Evolutionary conservation across 2,888 invertebrate genomes (phyloP).

Genomic region (Thereva unica): DNA sequence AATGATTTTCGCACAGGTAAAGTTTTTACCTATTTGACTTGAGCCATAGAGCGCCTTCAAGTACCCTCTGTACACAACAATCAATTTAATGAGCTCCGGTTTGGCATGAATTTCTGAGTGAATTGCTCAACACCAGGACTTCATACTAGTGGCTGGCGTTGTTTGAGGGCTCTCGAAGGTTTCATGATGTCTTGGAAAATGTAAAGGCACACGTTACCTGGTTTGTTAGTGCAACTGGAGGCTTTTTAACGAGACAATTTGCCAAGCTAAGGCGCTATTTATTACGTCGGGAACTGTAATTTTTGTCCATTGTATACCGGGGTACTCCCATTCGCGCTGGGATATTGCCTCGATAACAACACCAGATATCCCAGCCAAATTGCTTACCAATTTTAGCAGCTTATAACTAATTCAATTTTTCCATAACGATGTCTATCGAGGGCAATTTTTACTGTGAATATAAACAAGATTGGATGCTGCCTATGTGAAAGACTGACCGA

Average conservation of each 20-base stretch:
- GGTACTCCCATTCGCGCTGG: constrained; percentile 6
- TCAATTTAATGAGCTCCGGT: constrained; percentile 39
- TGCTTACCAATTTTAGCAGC: constrained; percentile 29
- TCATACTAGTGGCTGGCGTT: constrained; percentile 15
- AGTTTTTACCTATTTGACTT: constrained; percentile 5
- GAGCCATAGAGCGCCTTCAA: constrained; percentile 1
- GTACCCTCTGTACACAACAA: constrained; percentile 38
- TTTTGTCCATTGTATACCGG: constrained; percentile 26
- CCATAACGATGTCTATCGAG: constrained; percentile 1
- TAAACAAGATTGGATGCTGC: no score
- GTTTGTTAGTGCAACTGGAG: constrained; percentile 22
- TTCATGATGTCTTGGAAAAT: constrained; percentile 5
- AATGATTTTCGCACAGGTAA: constrained; percentile 22
- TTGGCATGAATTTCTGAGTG: constrained; percentile 23
- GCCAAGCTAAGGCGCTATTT: constrained; percentile 33
- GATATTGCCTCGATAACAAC: not conserved
- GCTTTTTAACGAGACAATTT: constrained; percentile 35
- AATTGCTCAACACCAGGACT: constrained; percentile 27
- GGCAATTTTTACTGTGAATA: constrained; percentile 5
- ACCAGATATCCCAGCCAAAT: constrained; percentile 11
- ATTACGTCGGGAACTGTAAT: constrained; percentile 28
- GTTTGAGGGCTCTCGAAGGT: constrained; percentile 4
- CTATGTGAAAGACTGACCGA: no score
- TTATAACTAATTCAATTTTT: constrained; percentile 25
- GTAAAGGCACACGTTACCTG: not conserved